Conservation (phyloP, 2,113 vertebrate species). For the Nothoprocta pentlandii region DNA sequence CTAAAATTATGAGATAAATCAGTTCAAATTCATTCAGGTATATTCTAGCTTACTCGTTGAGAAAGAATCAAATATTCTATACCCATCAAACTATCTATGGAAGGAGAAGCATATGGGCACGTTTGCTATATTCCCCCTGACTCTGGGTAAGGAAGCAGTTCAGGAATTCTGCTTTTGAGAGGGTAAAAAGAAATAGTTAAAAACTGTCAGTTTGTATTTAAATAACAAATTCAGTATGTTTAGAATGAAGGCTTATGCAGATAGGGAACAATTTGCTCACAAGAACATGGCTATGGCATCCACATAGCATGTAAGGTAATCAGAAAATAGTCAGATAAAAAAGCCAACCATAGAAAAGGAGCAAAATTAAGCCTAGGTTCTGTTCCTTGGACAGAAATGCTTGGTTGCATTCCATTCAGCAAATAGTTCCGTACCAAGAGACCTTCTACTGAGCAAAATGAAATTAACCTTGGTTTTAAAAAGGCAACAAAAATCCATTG, state of each 20-base stretch:
- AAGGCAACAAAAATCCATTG: not conserved
- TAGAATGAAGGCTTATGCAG: not conserved
- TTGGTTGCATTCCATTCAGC: slow-evolving; percentile 28
- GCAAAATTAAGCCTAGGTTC: not conserved
- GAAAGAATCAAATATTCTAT: not conserved
- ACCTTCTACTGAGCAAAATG: slow-evolving; percentile 57
- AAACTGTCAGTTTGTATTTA: not conserved
- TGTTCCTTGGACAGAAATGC: slow-evolving; percentile 2
- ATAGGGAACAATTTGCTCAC: slow-evolving; percentile 12
- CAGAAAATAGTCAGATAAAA: not conserved
- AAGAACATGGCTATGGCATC: not conserved
- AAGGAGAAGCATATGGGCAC: not conserved
- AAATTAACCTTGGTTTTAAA: slow-evolving; percentile 38
- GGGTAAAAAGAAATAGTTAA: not conserved
- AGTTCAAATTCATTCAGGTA: not conserved
- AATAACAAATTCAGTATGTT: slow-evolving; percentile 11
- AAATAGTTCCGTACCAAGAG: slow-evolving; percentile 53
- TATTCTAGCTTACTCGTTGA: not conserved
- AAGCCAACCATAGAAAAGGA: not conserved
- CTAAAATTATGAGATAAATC: not conserved
- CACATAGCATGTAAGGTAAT: slow-evolving; percentile 14
- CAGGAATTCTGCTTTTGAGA: slow-evolving; percentile 14
- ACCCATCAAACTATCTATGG: not conserved
- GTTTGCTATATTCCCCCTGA: slow-evolving; percentile 26
- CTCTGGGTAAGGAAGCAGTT: not conserved